Base-by-base conservation (phyloP, 2,888 invertebrate species). In the Nymphalis c-album region DNA sequence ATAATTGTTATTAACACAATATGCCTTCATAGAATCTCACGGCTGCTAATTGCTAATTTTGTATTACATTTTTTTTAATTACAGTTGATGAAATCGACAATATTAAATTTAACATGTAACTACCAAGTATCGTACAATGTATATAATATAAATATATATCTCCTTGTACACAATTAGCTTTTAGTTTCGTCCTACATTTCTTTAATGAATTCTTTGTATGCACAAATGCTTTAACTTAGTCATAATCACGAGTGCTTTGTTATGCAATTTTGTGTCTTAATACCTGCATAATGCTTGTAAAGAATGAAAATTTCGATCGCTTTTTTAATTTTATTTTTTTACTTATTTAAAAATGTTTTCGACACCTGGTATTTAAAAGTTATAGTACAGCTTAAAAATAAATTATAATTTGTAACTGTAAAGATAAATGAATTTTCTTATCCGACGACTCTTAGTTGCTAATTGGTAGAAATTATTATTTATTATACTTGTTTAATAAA, bases 401-500 rank as follows among this genome's bases (percentile, higher is more conserved):
- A 55, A 16, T 57, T 35, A 6, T 57, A 4, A 17, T 46, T 60
- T 60, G 26, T 60, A 13, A 50, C 57, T 51, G 26, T 31, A 47
- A 47, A 47, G 17, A 4, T 57, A 18, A 57, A 57, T 35, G 26
- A 55, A 31, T 31, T 57, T 57, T 35, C 7, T 57, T 57, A 35
- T 62, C 57, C 48, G 22, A 48, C 35, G 18, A 47, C 16, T 53
- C 18, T 40, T 64, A 47, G 61, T 53, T 66, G 63, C 45, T 31
- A 59, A 50, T 53, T 59, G 63, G 61, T 71, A 70, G 67, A 70
- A 66, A 60, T 70, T 71, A 62, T 62, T 71, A 73, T 69, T 73
- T 71, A 70, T 74, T 76, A 72, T 75, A 77, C 75, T 83, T 78
- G 75, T 80, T 73, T 77, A 80, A 80, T 82, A 78, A 79, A 80